Evolutionary conservation across 2,888 invertebrate species (phyloP).

Genomic region (Phaedon cochleariae): DNA sequence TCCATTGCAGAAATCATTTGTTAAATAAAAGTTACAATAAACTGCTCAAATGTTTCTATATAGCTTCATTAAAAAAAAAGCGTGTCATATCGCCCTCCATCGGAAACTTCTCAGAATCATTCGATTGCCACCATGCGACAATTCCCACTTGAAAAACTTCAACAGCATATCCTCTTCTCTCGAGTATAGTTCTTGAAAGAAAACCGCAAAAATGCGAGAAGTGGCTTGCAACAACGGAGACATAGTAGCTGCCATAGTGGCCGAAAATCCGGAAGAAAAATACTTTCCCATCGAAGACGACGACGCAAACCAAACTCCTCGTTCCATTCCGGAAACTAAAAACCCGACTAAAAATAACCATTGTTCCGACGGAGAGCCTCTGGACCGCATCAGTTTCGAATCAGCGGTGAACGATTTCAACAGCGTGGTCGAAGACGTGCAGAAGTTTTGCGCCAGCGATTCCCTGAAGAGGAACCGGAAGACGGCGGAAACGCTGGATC

Average conservation of each 20-base stretch:
- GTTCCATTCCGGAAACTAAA: no score
- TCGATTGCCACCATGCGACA: no score
- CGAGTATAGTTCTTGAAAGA: not conserved
- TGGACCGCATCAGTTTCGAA: conserved; percentile 52
- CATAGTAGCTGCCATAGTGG: conserved; percentile 20
- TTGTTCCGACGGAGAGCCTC: conserved; percentile 51
- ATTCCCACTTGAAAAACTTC: not conserved
- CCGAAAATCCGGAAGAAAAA: no score
- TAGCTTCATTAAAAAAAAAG: no score
- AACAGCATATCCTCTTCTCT: not conserved
- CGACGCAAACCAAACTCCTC: no score
- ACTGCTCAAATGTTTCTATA: no score
- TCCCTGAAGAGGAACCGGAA: conserved; percentile 39
- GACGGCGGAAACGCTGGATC: not conserved
- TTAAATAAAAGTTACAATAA: no score
- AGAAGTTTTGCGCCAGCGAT: conserved; percentile 50
- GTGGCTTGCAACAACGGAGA: conserved; percentile 29
- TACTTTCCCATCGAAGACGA: no score
- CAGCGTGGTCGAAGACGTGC: conserved; percentile 58
- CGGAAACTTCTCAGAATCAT: no score
- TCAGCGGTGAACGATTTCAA: conserved; percentile 59
- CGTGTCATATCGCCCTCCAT: no score
- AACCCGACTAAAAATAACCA: no score
- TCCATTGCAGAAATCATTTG: no score
- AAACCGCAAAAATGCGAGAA: not conserved